Evolutionary conservation across 2,888 invertebrate species (phyloP).

Genomic region (Agriopis marginaria): DNA sequence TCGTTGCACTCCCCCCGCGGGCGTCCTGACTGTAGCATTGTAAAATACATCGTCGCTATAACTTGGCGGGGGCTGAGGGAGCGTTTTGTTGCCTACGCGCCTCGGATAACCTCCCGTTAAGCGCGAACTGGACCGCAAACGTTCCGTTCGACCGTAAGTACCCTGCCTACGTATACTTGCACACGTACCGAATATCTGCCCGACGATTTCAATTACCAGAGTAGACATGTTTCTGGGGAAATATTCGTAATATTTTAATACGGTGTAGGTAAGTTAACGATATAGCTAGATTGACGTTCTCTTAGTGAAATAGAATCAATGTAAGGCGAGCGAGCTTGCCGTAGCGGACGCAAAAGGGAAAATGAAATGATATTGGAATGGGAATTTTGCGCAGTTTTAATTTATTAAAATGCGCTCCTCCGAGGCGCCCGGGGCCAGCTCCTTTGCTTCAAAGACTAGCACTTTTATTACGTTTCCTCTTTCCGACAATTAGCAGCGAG

Average conservation of each 20-base stretch:
- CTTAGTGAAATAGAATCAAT: conserved; percentile 69
- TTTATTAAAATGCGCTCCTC: conserved; percentile 83
- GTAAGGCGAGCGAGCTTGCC: conserved; percentile 62
- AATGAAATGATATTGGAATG: conserved; percentile 80
- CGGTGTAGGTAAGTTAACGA: conserved; percentile 45
- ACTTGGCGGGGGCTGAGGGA: no score
- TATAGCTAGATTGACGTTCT: conserved; percentile 65
- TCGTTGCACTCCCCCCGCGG: no score
- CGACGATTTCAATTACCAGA: conserved; percentile 53
- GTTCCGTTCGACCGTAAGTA: conserved; percentile 44
- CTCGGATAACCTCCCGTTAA: no score
- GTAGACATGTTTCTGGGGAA: conserved; percentile 49
- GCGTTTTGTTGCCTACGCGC: no score
- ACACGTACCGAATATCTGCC: conserved; percentile 46
- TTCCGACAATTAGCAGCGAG: conserved; percentile 80
- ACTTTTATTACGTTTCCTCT: conserved; percentile 82
- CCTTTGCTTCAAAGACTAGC: conserved; percentile 81
- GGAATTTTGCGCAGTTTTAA: conserved; percentile 83
- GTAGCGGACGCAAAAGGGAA: conserved; percentile 66
- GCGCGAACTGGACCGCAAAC: conserved; percentile 53
- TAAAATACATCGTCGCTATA: no score
- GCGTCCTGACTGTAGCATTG: no score
- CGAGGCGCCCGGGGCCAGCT: conserved; percentile 69
- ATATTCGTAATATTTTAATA: conserved; percentile 57
- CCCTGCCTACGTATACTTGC: conserved; percentile 38